phyloP scores from a whole-genome alignment of 2,113 vertebrate genomes.

The Oxyura jamaicensis region DNA sequence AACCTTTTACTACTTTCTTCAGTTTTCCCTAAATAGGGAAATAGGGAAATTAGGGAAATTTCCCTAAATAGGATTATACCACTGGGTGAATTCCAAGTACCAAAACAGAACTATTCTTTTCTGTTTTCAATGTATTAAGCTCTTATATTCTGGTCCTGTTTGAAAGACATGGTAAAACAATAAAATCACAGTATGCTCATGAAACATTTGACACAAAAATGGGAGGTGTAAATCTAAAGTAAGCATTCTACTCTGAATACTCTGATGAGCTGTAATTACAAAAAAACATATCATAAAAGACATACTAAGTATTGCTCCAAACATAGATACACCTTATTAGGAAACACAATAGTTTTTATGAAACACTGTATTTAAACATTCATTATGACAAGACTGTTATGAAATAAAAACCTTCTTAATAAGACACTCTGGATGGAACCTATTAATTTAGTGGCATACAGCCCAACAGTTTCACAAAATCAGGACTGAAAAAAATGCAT shows the following conservation, averaged over 20 bases:
- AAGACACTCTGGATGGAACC: not conserved
- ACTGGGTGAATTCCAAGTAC: not conserved
- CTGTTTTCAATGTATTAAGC: not conserved
- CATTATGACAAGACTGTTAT: not conserved
- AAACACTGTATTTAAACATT: not conserved
- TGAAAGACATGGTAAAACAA: not conserved
- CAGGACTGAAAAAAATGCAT: not conserved
- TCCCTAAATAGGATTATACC: not conserved
- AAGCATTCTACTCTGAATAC: not conserved
- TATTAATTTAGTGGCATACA: not conserved
- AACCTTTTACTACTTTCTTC: not conserved
- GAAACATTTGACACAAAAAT: slow-evolving; percentile 19
- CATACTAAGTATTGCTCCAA: not conserved
- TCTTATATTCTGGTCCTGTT: not conserved
- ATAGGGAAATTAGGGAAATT: too few relatives aligned
- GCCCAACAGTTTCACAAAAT: not conserved
- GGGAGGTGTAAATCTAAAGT: not conserved
- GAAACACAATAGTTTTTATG: not conserved
- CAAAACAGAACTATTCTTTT: not conserved
- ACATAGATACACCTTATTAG: not conserved
- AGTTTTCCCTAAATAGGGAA: not conserved
- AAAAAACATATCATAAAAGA: not conserved
- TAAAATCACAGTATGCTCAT: not conserved
- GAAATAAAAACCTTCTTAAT: not conserved
- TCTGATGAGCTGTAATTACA: not conserved